Conservation (phyloP, 1,140 invertebrate genomes). For the Phenacoccus solenopsis region DNA sequence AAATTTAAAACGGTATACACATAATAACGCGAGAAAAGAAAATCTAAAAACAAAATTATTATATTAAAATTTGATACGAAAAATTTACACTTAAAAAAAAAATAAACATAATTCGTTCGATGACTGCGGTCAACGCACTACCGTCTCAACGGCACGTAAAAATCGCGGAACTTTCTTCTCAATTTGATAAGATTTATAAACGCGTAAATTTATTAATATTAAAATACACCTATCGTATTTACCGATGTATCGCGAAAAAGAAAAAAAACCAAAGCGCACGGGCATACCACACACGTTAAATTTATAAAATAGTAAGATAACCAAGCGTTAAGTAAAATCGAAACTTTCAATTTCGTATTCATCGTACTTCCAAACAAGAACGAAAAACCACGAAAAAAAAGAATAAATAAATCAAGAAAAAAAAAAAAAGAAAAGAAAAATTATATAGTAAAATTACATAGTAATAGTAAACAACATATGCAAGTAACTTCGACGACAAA, state of each 20-base stretch:
- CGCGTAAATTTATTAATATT: neutral
- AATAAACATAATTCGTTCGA: neutral
- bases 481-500: too few species aligned
- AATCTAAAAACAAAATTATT: too few species aligned
- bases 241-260: neutral
- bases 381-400: neutral
- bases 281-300: neutral
- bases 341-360: neutral
- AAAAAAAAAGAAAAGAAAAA: neutral
- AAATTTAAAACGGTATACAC: neutral
- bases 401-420: neutral
- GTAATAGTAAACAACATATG: neutral
- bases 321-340: neutral
- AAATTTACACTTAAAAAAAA: neutral
- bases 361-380: neutral
- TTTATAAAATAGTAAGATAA: neutral
- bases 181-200: neutral
- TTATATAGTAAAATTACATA: neutral
- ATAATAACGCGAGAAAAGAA: neutral
- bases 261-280: too few species aligned
- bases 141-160: neutral
- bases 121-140: neutral
- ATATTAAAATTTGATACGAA: constrained; percentile 3
- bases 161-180: neutral
- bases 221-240: neutral